Percentiles rank a stretch among this genome's conserved stretches.
Evolutionary conservation across 1,140 invertebrate genomes (phyloP).

Genomic region (Panagrolaimus sp.): DNA sequence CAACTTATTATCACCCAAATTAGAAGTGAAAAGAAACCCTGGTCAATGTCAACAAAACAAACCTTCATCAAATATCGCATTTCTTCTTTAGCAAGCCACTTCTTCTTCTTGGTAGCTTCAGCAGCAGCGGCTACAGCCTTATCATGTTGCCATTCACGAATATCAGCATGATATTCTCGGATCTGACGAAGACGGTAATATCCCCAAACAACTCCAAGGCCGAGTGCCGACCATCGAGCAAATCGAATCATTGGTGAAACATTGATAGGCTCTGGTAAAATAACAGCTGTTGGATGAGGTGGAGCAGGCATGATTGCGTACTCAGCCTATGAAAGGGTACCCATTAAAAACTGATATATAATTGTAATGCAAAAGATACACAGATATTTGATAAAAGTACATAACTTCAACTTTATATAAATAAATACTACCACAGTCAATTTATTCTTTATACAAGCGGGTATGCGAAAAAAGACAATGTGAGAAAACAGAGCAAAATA

Average conservation of each 20-base stretch:
- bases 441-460: conserved; percentile 7
- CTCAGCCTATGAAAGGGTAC: conserved; percentile 9
- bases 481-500: too few relatives aligned
- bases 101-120: conserved; percentile 53
- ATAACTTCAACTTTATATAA: too few relatives aligned
- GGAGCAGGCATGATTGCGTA: conserved; percentile 16
- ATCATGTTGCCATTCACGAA: conserved; percentile 54
- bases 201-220: conserved; percentile 37
- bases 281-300: conserved; percentile 48
- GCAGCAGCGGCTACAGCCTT: conserved; percentile 48
- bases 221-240: conserved; percentile 52
- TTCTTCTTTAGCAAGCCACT: conserved; percentile 55
- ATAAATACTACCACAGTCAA: too few relatives aligned
- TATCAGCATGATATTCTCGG: conserved; percentile 53
- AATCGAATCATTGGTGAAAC: conserved; percentile 53
- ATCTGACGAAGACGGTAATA: conserved; percentile 44
- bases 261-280: conserved; percentile 51
- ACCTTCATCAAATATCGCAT: conserved; percentile 58
- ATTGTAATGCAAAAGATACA: too few relatives aligned
- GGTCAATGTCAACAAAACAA: background rate
- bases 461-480: conserved; percentile 12
- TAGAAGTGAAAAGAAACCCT: too few relatives aligned
- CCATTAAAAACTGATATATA: too few relatives aligned
- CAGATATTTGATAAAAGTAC: too few relatives aligned
- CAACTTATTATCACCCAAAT: too few relatives aligned